Conservation (phyloP, 1,140 invertebrate species). For the Ephestia elutella region DNA sequence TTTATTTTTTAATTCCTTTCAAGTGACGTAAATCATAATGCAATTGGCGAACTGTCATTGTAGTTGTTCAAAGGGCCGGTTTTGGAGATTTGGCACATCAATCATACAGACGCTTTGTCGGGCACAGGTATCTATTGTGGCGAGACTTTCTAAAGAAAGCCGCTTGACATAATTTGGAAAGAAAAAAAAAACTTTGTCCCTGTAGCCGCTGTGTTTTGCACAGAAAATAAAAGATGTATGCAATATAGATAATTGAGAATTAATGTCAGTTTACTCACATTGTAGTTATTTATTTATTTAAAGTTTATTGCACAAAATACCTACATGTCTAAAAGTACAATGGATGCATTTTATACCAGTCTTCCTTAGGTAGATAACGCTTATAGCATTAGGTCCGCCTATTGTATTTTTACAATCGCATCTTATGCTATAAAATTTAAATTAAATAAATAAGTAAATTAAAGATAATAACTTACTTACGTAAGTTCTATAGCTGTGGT, state of each 20-base stretch:
- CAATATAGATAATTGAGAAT: background rate
- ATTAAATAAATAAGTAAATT: no score
- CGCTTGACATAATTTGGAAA: constrained; percentile 1
- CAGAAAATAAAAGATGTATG: background rate
- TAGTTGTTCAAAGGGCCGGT: background rate
- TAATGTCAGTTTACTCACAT: no score
- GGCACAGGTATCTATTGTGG: background rate
- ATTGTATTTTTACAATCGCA: no score
- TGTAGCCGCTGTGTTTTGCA: background rate
- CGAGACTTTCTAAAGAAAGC: background rate
- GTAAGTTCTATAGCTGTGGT: no score
- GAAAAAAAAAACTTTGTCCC: background rate
- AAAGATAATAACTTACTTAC: no score
- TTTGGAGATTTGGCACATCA: constrained; percentile 1
- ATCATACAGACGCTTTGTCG: constrained; percentile 1
- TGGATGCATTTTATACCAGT: no score
- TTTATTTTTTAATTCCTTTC: background rate
- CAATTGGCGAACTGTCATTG: constrained; percentile 3
- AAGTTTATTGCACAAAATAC: no score
- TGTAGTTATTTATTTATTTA: no score
- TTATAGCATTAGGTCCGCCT: no score
- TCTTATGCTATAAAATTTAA: no score
- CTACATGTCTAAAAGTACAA: no score
- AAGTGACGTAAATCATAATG: constrained; percentile 1
- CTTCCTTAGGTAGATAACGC: no score